Conservation (phyloP, 2,113 vertebrate species). For the Parus major region DNA sequence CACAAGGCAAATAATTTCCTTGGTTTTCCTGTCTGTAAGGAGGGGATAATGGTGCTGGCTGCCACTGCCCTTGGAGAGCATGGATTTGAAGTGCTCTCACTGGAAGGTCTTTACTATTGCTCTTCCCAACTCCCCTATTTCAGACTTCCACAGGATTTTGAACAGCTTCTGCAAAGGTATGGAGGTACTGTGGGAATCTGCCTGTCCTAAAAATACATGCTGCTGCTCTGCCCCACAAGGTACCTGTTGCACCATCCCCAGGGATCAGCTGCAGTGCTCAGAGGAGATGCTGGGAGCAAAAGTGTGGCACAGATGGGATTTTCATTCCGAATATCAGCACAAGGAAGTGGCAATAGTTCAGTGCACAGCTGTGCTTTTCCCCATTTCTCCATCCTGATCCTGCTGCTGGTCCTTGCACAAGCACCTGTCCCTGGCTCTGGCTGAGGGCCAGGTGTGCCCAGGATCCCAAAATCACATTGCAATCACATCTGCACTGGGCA, state of each 20-base stretch:
- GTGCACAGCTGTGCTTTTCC: neutral
- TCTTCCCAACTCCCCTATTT: neutral
- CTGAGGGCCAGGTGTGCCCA: neutral
- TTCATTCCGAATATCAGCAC: neutral
- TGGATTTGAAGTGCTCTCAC: neutral
- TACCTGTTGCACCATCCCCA: neutral
- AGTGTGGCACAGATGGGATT: accelerated
- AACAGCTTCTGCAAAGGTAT: neutral
- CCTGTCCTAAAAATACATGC: neutral
- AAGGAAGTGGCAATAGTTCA: neutral
- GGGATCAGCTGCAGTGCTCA: neutral
- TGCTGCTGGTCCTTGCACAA: accelerated
- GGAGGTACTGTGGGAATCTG: neutral
- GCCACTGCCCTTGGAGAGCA: neutral
- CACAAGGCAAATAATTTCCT: neutral
- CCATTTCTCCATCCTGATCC: neutral
- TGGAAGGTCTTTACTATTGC: neutral
- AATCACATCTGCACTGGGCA: neutral
- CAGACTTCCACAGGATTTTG: neutral
- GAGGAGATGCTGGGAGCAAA: neutral
- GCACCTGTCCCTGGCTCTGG: neutral
- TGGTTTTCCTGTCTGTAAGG: neutral
- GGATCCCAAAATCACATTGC: neutral
- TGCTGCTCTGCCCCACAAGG: neutral
- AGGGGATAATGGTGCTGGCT: neutral